These are phyloP conservation scores for Drepana falcataria DNA, from an alignment of 2,888 invertebrate genomes.

Conservation along the genomic window DNA sequence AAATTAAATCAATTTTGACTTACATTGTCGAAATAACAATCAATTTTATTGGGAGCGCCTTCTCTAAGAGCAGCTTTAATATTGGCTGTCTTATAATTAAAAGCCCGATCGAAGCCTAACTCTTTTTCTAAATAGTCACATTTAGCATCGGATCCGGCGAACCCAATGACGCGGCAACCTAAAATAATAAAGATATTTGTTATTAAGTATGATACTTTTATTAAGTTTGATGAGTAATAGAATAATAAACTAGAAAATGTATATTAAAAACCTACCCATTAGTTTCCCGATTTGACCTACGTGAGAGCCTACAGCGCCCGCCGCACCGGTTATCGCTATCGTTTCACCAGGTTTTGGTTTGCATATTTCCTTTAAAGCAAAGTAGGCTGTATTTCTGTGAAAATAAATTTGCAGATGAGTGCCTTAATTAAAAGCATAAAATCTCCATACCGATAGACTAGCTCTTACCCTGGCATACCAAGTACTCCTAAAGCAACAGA, in stretches of 20 bases:
- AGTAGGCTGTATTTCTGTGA: conserved; percentile 84
- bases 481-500: conserved; percentile 82
- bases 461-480: conserved; percentile 84
- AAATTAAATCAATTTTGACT: conserved; percentile 23
- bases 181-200: conserved; percentile 12
- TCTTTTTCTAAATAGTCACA: conserved; percentile 83
- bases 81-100: conserved; percentile 84
- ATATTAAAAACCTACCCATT: conserved; percentile 55
- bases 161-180: conserved; percentile 73
- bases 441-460: neutral
- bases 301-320: conserved; percentile 87
- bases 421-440: neutral
- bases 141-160: conserved; percentile 85
- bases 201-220: too few species aligned
- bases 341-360: conserved; percentile 85
- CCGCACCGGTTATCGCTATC: conserved; percentile 85
- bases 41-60: conserved; percentile 83
- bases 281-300: conserved; percentile 90
- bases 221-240: neutral
- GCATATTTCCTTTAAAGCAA: conserved; percentile 85
- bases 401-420: conserved; percentile 6
- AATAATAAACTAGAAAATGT: neutral
- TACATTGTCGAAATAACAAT: conserved; percentile 90
- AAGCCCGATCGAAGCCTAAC: conserved; percentile 83
- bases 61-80: conserved; percentile 78